A percentile compares a stretch with the other conserved stretches of the same genome.
These are phyloP conservation scores for Nomada ferruginata DNA, from an alignment of 2,888 invertebrate species.

Conservation along the genomic window DNA sequence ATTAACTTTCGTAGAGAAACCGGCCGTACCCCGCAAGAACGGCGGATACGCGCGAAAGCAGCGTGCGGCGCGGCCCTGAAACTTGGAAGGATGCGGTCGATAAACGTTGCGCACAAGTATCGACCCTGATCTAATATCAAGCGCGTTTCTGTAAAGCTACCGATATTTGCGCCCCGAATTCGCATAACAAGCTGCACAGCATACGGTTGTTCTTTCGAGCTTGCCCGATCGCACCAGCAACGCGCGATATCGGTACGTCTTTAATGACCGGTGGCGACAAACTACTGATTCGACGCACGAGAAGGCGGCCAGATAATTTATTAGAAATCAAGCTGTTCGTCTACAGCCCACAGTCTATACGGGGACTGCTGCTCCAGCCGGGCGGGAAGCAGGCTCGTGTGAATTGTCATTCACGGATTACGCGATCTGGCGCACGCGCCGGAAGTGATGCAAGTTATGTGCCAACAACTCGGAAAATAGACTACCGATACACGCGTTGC, in stretches of 20 bases:
- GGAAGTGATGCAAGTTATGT: constrained; percentile 53
- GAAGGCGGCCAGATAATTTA: constrained; percentile 23
- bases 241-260: constrained; percentile 16
- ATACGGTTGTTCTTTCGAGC: too few species aligned
- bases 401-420: constrained; percentile 68
- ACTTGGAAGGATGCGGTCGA: constrained; percentile 3
- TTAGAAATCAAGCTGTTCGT: constrained; percentile 35
- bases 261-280: constrained; percentile 2
- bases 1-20: constrained; percentile 49
- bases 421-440: constrained; percentile 61
- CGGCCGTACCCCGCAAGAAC: constrained; percentile 25
- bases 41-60: constrained; percentile 42
- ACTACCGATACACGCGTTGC: constrained; percentile 28
- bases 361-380: neutral
- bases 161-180: too few species aligned
- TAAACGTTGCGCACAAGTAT: neutral
- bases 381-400: constrained; percentile 45
- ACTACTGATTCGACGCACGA: neutral
- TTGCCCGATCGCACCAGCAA: neutral
- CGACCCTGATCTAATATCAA: constrained; percentile 48
- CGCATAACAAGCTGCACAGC: neutral
- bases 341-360: neutral
- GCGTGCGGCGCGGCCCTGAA: constrained; percentile 20
- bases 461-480: constrained; percentile 53
- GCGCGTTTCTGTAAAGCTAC: neutral